These are phyloP conservation scores for Chrysemys picta DNA, from an alignment of 2,113 vertebrate species.

Conservation along the genomic window DNA sequence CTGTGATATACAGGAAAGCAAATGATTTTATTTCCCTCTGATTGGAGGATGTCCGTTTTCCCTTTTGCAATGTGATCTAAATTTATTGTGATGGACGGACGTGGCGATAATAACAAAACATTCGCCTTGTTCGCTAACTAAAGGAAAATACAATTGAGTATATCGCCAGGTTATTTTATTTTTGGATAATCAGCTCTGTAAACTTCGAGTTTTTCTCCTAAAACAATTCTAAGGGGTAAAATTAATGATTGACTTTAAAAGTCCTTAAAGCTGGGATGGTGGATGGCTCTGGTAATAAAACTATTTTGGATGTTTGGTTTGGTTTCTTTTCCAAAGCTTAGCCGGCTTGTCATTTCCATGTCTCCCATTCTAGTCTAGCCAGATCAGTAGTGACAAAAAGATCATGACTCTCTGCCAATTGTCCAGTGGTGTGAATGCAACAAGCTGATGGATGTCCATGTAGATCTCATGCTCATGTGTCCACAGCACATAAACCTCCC, in stretches of 20 bases:
- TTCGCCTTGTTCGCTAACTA: constrained; percentile 26
- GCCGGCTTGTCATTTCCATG: not conserved
- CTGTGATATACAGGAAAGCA: constrained; percentile 22
- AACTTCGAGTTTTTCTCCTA: constrained; percentile 57
- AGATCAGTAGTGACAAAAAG: not conserved
- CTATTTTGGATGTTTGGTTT: not conserved
- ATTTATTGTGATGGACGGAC: constrained; percentile 45
- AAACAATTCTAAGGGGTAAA: constrained; percentile 65
- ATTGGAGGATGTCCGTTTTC: constrained; percentile 28
- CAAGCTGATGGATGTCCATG: constrained; percentile 60
- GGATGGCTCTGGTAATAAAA: not conserved
- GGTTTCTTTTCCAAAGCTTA: not conserved
- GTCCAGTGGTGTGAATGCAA: constrained; percentile 60
- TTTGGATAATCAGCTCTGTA: constrained; percentile 27
- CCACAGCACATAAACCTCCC: constrained; percentile 27
- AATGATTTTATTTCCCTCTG: not conserved
- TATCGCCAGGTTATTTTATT: constrained; percentile 32
- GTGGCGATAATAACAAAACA: not conserved
- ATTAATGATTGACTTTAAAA: constrained; percentile 49
- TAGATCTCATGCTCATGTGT: not conserved
- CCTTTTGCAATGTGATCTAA: constrained; percentile 61
- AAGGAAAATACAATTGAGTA: constrained; percentile 39
- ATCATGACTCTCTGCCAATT: not conserved
- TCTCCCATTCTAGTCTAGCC: not conserved
- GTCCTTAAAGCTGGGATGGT: not conserved